Conservation (phyloP, 2,113 vertebrate genomes). For the Procavia capensis region DNA sequence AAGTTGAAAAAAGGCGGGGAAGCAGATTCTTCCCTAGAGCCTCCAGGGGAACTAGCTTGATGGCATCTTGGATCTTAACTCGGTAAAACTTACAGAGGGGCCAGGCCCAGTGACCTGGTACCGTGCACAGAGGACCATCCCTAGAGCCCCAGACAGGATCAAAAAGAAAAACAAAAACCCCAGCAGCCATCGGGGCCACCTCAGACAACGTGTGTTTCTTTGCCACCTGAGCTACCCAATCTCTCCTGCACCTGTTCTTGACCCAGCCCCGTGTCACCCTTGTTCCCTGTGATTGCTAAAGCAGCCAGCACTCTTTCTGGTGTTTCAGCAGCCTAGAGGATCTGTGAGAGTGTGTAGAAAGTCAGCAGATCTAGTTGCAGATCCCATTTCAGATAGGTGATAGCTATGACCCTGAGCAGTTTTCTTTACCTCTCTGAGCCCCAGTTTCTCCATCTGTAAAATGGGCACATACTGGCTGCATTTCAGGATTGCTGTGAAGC, state of each 20-base stretch:
- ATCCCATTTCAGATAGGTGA: neutral
- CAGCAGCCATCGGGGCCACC: slow-evolving; percentile 48
- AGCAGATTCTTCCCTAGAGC: no score
- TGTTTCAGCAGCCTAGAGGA: neutral
- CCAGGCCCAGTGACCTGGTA: neutral
- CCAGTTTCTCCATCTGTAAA: slow-evolving; percentile 6
- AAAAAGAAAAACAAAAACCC: no score
- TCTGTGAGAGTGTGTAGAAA: neutral
- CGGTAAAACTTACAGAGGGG: neutral
- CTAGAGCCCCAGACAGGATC: slow-evolving; percentile 25
- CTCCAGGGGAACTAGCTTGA: no score
- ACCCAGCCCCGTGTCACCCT: neutral
- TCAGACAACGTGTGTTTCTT: neutral
- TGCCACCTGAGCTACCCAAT: neutral
- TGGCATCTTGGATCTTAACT: neutral
- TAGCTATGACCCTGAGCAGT: neutral
- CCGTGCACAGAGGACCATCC: neutral
- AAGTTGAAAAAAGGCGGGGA: neutral
- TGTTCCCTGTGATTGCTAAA: neutral
- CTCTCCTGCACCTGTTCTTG: neutral
- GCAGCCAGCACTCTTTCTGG: neutral
- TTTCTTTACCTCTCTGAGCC: slow-evolving; percentile 7
- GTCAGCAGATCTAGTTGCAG: neutral
- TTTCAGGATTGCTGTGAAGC: neutral
- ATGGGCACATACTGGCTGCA: neutral